phyloP scores from a whole-genome alignment of 37 sponge, comb jelly and placozoan genomes.

The Mnemiopsis leidyi region DNA sequence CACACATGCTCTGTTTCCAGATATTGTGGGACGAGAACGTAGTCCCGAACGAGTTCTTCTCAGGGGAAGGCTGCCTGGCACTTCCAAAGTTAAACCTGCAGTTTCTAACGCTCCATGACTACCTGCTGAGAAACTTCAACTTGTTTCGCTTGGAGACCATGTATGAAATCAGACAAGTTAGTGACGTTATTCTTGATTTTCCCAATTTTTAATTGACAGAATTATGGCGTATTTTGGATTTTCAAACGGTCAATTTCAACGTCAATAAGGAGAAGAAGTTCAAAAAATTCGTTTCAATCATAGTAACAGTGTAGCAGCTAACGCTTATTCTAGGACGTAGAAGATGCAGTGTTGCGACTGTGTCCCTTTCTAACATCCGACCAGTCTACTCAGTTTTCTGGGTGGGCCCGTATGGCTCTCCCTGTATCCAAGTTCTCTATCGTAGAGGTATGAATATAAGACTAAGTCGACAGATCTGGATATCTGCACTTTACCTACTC shows the following conservation, averaged over 20 bases:
- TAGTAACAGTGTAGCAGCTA: too few relatives aligned
- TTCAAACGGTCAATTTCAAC: too few relatives aligned
- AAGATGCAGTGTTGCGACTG: constrained; percentile 83
- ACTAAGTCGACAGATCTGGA: too few relatives aligned
- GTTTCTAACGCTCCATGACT: constrained; percentile 98
- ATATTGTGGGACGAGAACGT: constrained; percentile 91
- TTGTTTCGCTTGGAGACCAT: constrained; percentile 95
- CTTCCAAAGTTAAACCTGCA: constrained; percentile 99
- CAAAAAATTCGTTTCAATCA: neutral
- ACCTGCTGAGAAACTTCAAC: constrained; percentile 87
- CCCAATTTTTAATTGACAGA: too few relatives aligned
- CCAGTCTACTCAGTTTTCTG: constrained; percentile 82
- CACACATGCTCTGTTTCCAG: too few relatives aligned
- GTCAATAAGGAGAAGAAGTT: too few relatives aligned
- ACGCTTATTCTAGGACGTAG: constrained; percentile 79
- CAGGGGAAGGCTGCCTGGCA: constrained; percentile 81
- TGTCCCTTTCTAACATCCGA: constrained; percentile 88
- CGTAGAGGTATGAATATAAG: constrained; percentile 72
- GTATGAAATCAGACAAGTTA: constrained; percentile 70
- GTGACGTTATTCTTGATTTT: too few relatives aligned
- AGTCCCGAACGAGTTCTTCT: constrained; percentile 89
- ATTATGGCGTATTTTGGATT: too few relatives aligned
- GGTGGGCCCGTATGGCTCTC: constrained; percentile 97
- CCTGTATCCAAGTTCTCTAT: constrained; percentile 77
- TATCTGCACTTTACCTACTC: too few relatives aligned